Evolutionary conservation across 1,140 invertebrate species (phyloP), one percentile per base, ranked within the genome.

Genomic region (Caenorhabditis briggsae): DNA sequence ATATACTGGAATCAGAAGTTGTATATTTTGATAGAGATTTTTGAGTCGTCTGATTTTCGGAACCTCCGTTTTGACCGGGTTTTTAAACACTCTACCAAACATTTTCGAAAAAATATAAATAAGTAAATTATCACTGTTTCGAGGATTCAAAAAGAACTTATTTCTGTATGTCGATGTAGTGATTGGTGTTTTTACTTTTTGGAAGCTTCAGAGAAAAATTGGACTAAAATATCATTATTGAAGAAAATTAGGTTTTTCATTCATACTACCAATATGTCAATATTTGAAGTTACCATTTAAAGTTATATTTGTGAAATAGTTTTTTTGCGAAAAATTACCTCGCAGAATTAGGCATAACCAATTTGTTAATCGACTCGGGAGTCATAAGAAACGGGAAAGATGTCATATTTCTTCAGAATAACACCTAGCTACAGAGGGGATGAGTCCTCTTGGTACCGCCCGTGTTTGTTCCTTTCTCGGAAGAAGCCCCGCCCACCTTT

Each of bases 351-450:
- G 70, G 70, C 70, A 53, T 78, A n/a, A 78, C 70, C 43, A 78
- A 43, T 50, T 78, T 78, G 46, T 78, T 78, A 41, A 78, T 50
- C 5, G 70, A 50, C 50, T 78, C 70, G n/a, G 70, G 70, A 50
- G 70, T 78, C 70, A 78, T 78, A 11, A 78, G 9, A 78, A 78
- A 78, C 18, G 70, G 70, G n/a, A 78, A 78, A 9, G 70, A 78
- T 78, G 70, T n/a, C 70, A 78, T 78, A n/a, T 59, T 20, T 25
- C n/a, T 11, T 59, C 14, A 25, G 14, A 14, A 61, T 12, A 25
- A 20, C 59, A 61, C 59, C 59, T 61, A 11, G 5, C 11, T 12
- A 2, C 50, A n/a, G 33, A 18, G 7, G 41, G 33, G 70, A 78
- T 78, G 70, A 48, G 70, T 18, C 20, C 8, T 12, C n/a, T 20